Evolutionary conservation across 2,888 invertebrate species (phyloP).

Genomic region (Drosophila monieri): DNA sequence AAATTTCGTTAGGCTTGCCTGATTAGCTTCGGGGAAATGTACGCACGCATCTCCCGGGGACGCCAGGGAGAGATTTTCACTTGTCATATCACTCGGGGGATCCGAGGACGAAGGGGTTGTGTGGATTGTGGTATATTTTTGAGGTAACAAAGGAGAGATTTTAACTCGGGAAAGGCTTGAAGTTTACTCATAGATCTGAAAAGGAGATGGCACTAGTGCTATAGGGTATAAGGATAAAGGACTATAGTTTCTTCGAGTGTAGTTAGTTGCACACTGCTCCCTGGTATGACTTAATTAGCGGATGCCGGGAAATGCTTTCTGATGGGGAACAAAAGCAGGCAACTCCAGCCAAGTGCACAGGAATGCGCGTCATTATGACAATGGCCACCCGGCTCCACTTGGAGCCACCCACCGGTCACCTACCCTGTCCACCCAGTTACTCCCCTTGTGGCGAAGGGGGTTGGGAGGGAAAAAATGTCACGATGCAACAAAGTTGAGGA

Average conservation of each 20-base stretch:
- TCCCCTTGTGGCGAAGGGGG: neutral
- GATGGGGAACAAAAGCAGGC: conserved; percentile 20
- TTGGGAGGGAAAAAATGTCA: conserved; percentile 37
- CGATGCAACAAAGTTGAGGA: conserved; percentile 67
- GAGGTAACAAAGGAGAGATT: neutral
- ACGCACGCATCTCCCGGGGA: neutral
- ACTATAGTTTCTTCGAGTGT: neutral
- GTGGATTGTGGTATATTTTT: neutral
- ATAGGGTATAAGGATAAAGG: neutral
- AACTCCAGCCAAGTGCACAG: conserved; percentile 53
- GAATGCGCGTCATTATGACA: conserved; percentile 71
- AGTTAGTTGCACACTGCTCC: conserved; percentile 5
- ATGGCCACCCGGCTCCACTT: conserved; percentile 26
- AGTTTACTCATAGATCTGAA: too few relatives aligned
- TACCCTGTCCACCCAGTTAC: conserved; percentile 5
- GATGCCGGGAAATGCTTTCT: conserved; percentile 29
- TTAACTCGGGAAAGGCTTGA: neutral
- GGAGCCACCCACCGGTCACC: neutral
- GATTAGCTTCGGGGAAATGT: conserved; percentile 55
- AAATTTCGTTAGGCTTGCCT: conserved; percentile 59
- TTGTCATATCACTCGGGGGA: conserved; percentile 9
- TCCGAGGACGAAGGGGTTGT: neutral
- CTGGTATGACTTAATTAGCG: conserved; percentile 58
- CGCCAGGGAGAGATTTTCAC: neutral
- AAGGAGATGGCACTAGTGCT: neutral